Conservation (phyloP, 2,113 vertebrate species). For the Osmerus eperlanus region DNA sequence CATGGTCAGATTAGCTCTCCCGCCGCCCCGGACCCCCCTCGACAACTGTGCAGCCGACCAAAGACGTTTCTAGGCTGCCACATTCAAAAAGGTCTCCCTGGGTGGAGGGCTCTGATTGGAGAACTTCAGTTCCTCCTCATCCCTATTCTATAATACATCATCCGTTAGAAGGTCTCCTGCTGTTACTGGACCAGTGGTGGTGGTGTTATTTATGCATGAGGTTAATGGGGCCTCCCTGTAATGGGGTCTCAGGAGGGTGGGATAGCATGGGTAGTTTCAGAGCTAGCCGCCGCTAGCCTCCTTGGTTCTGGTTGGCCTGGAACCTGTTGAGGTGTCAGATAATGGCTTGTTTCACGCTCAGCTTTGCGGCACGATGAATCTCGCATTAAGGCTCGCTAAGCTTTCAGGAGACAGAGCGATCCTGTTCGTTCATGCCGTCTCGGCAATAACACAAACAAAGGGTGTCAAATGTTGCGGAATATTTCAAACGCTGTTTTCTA, state of each 20-base stretch:
- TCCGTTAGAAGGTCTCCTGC: conserved; percentile 14
- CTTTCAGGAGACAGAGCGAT: too few relatives aligned
- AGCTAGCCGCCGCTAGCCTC: conserved; percentile 7
- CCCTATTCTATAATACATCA: conserved; percentile 1
- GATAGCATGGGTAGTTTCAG: conserved; percentile 13
- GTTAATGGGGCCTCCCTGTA: conserved; percentile 41
- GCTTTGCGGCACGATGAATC: background rate
- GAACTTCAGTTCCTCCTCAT: conserved; percentile 7
- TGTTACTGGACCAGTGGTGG: conserved; percentile 12
- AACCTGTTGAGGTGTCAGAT: conserved; percentile 3
- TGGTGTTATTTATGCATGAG: conserved; percentile 44
- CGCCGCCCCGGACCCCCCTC: too few relatives aligned
- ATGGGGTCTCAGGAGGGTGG: conserved; percentile 16
- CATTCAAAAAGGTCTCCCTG: too few relatives aligned
- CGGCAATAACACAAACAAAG: too few relatives aligned
- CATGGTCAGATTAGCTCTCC: too few relatives aligned
- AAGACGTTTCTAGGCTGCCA: too few relatives aligned
- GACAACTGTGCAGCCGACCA: too few relatives aligned
- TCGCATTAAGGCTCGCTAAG: too few relatives aligned
- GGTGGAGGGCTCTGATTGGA: background rate
- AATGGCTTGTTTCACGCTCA: background rate
- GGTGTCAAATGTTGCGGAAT: too few relatives aligned
- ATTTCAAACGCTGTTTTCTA: too few relatives aligned
- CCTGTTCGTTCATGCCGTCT: too few relatives aligned
- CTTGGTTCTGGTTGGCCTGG: conserved; percentile 4